Percentiles rank a stretch among this genome's conserved stretches.
Conservation (phyloP, 23 tunicate species). For the Oikopleura dioica region DNA sequence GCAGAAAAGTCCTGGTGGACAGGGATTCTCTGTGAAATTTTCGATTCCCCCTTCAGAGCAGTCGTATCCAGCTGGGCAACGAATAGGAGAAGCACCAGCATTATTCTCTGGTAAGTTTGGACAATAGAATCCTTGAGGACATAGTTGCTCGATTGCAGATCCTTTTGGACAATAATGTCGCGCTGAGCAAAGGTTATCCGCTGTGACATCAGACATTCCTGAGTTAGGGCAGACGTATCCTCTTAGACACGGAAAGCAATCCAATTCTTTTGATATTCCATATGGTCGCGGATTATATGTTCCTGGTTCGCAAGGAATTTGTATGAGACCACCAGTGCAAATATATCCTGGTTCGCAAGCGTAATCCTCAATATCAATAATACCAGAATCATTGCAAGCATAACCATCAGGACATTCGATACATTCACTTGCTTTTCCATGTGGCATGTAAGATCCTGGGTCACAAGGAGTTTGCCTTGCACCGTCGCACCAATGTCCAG, state of each 20-base stretch:
- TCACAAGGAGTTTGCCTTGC: constrained; percentile 21
- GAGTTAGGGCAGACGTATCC: constrained; percentile 36
- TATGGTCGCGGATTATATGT: background rate
- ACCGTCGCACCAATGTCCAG: background rate
- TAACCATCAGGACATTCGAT: constrained; percentile 60
- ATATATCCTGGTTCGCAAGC: background rate
- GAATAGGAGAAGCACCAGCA: constrained; percentile 17
- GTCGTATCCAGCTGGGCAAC: constrained; percentile 41
- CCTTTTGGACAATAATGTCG: background rate
- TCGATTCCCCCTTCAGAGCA: constrained; percentile 33
- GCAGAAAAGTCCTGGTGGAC: constrained; percentile 53
- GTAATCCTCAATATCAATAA: background rate
- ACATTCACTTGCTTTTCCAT: constrained; percentile 14
- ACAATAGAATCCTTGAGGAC: background rate
- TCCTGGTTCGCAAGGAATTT: background rate
- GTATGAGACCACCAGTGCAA: background rate
- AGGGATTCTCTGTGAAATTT: constrained; percentile 28
- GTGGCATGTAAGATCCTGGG: constrained; percentile 29
- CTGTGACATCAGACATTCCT: constrained; percentile 22
- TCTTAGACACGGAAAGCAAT: constrained; percentile 33
- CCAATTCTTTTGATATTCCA: constrained; percentile 12
- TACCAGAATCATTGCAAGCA: constrained; percentile 19
- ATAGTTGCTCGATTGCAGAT: background rate
- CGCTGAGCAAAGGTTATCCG: constrained; percentile 11
- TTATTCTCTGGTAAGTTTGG: background rate